Evolutionary conservation across 2,113 vertebrate genomes (phyloP).

Genomic region (Struthidea cinerea): DNA sequence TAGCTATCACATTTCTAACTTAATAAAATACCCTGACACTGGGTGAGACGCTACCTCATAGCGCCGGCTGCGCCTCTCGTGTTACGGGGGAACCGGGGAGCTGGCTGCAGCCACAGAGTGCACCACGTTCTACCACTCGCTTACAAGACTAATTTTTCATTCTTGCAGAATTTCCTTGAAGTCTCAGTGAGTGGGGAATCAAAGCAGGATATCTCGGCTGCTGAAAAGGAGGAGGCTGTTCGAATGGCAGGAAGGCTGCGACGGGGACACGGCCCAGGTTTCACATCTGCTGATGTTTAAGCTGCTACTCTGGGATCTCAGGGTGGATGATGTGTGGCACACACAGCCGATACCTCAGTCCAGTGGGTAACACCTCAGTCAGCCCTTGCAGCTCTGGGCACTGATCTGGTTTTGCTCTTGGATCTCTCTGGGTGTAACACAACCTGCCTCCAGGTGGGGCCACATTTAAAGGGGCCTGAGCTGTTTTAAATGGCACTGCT

Average conservation of each 20-base stretch:
- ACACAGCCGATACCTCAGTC: background rate
- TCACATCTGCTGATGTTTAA: background rate
- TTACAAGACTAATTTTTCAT: background rate
- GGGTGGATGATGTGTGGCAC: background rate
- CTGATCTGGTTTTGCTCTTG: background rate
- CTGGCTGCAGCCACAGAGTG: background rate
- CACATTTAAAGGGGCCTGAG: background rate
- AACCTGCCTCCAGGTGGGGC: background rate
- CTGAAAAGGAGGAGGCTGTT: background rate
- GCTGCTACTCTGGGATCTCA: background rate
- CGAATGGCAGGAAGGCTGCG: background rate
- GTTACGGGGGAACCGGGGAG: slow-evolving; percentile 53
- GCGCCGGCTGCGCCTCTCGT: slow-evolving; percentile 59
- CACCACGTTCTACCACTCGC: background rate
- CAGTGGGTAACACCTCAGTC: fast-evolving
- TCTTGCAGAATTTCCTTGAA: background rate
- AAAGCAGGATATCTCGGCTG: background rate
- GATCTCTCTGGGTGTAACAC: background rate
- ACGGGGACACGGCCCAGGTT: background rate
- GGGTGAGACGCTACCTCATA: slow-evolving; percentile 81
- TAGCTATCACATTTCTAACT: slow-evolving; percentile 76
- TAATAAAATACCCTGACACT: slow-evolving; percentile 72
- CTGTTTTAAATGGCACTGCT: background rate
- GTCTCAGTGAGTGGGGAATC: background rate
- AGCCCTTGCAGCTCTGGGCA: background rate